Evolutionary conservation across 2,113 vertebrate species (phyloP), one percentile per base, ranked within the genome.

Genomic region (Callocephalon fimbriatum): DNA sequence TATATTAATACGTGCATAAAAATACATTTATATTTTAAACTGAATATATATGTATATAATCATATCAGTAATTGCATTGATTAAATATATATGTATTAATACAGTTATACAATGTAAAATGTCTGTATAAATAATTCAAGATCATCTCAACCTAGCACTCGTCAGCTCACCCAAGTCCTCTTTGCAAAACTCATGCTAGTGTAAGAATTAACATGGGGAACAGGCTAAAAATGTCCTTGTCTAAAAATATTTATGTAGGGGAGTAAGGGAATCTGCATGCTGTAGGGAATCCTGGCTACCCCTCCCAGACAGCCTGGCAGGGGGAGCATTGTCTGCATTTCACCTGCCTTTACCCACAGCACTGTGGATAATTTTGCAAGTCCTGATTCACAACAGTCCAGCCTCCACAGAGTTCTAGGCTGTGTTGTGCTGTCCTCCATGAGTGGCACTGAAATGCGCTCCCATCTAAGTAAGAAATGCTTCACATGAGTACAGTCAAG

Each of bases 31-130:
- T 74, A 58, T 58, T 82, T 86, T 54, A 54, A 45, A 8, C 1
- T 70, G 31, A 68, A 86, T 92, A 67, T 80, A 40, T 54, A 74
- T 37, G 22, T 53, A 66, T 76, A 73, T 47, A 88, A 71, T 45
- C 22, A 71, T 35, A 78, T 81, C 35, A 50, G 35, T 54, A 89
- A 91, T 59, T 86, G 25, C 29, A 88, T 58, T 74, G 54, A 88
- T 91, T 81, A 92, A 90, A 93, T 88, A 84, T 71, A 96, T 88
- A 76, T 76, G 47, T 88, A 80, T 95, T 95, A 95, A 93, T 91
- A 59, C 54, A 89, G 32, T 42, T 93, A 81, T 86, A 95, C 72
- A 80, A 92, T 68, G 68, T 91, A 86, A 95, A 88, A 96, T 76
- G 56, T 80, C 83, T 81, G 13, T 78, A 54, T 96, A 84, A 97